Conservation (phyloP, 23 tunicate genomes). For the Clavelina lepadiformis region DNA sequence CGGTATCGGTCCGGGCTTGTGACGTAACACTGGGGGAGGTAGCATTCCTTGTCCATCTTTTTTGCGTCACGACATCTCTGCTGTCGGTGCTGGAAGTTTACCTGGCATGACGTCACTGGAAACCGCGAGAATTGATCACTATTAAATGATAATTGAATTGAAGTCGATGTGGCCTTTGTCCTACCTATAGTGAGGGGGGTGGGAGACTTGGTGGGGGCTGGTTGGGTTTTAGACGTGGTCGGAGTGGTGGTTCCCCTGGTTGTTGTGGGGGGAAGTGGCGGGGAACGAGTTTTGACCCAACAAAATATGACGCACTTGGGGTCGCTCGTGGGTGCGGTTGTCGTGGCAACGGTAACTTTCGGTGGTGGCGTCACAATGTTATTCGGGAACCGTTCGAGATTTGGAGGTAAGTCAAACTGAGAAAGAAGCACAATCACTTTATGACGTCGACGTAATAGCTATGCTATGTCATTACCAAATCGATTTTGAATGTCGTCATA, state of each 20-base stretch:
- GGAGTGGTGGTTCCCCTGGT: constrained; percentile 18
- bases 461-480: constrained; percentile 39
- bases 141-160: too few relatives aligned
- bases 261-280: constrained; percentile 18
- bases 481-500: constrained; percentile 38
- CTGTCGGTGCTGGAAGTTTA: not conserved
- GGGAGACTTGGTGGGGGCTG: too few relatives aligned
- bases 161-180: too few relatives aligned
- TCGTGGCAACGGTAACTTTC: constrained; percentile 18
- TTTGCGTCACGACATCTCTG: constrained; percentile 8
- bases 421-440: not conserved
- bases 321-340: constrained; percentile 51
- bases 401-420: constrained; percentile 32
- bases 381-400: constrained; percentile 44
- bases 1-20: constrained; percentile 19
- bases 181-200: too few relatives aligned
- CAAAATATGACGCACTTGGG: constrained; percentile 40
- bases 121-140: too few relatives aligned
- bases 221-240: too few relatives aligned
- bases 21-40: constrained; percentile 51
- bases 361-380: constrained; percentile 39
- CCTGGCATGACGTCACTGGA: constrained; percentile 3
- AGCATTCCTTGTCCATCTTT: constrained; percentile 17
- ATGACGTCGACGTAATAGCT: too few relatives aligned
- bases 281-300: constrained; percentile 39